These are phyloP conservation scores for Matsumurasca onukii DNA, from an alignment of 1,140 invertebrate genomes.

Conservation along the genomic window DNA sequence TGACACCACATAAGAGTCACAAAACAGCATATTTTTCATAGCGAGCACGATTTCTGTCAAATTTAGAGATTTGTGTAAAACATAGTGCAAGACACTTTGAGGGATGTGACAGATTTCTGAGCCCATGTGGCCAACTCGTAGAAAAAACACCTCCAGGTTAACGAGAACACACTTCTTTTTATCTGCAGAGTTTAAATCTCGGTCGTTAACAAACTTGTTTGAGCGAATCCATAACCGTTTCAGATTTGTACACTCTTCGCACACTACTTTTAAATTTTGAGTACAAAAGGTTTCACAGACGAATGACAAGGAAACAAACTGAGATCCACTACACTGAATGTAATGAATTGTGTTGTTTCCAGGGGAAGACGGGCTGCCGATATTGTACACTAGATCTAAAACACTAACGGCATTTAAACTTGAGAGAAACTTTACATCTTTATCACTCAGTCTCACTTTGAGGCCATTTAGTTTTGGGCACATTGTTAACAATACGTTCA, in stretches of 20 bases:
- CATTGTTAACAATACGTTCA: not conserved
- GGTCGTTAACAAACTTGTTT: slow-evolving; percentile 11
- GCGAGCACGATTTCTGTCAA: slow-evolving; percentile 3
- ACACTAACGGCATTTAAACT: not conserved
- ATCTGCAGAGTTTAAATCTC: not conserved
- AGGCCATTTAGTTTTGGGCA: slow-evolving; percentile 20
- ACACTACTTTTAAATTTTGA: slow-evolving; percentile 13
- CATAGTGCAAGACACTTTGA: not conserved
- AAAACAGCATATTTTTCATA: slow-evolving; percentile 9
- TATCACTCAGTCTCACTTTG: slow-evolving; percentile 10
- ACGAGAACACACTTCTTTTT: slow-evolving; percentile 3
- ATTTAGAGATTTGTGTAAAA: not conserved
- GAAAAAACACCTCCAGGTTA: slow-evolving; percentile 20
- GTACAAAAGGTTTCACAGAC: slow-evolving; percentile 14
- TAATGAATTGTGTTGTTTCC: slow-evolving; percentile 13
- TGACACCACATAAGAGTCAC: not conserved
- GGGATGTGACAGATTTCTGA: slow-evolving; percentile 3
- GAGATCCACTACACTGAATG: not conserved
- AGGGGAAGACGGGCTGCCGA: slow-evolving; percentile 14
- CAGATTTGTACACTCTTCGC: slow-evolving; percentile 11
- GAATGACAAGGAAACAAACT: slow-evolving; percentile 19
- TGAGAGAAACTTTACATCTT: slow-evolving; percentile 6
- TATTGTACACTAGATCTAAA: slow-evolving; percentile 18
- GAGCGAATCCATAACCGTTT: slow-evolving; percentile 20
- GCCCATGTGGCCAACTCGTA: slow-evolving; percentile 6